Base-by-base conservation (phyloP, 2,797 vertebrate genomes). In the Myoxocephalus aenaeus region DNA sequence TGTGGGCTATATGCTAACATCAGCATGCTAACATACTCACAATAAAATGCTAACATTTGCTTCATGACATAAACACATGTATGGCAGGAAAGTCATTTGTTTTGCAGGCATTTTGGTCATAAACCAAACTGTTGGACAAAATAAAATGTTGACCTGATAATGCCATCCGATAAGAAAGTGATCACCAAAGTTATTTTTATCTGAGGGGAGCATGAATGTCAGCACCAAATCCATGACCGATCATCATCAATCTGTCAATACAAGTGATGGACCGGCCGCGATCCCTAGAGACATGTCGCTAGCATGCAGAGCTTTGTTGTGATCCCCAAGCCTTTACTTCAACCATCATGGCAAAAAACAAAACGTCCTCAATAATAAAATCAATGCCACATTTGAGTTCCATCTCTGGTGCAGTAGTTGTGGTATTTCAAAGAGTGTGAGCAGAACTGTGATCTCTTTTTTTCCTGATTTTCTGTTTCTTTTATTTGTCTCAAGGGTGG, bases 401-500 rank as follows among this genome's bases (percentile, higher is more conserved):
- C n/a, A 5, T 75, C 15, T 72, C 64, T 71, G 51, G 65, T 44
- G 67, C 32, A 61, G 27, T 44, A 27, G 59, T 75, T 76, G 75
- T 58, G 67, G 75, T 69, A 73, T 70, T 72, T 79, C 77, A 85
- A 74, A 85, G 77, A 77, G 38, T 80, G 73, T 32, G 84, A 84
- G 59, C 38, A 73, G 51, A 56, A 34, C 54, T 82, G 85, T 57
- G 74, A 69, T 72, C 69, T 53, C 57, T 74, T 20, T 46, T 63
- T 44, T 63, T 46, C 44, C 10, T 29, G 53, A 73, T 71, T 83
- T 84, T 81, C 36, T 69, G 68, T 84, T 83, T 75, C 58, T 83
- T 86, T 81, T 77, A 65, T 83, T 88, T 78, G 58, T 84, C 77
- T 77, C 61, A 65, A 81, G 86, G 70, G 65, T 46, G 57, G 56